Percentiles rank a stretch among this genome's conserved stretches.
Conservation (phyloP, 2,888 invertebrate species). For the Acanthopleura granulata region DNA sequence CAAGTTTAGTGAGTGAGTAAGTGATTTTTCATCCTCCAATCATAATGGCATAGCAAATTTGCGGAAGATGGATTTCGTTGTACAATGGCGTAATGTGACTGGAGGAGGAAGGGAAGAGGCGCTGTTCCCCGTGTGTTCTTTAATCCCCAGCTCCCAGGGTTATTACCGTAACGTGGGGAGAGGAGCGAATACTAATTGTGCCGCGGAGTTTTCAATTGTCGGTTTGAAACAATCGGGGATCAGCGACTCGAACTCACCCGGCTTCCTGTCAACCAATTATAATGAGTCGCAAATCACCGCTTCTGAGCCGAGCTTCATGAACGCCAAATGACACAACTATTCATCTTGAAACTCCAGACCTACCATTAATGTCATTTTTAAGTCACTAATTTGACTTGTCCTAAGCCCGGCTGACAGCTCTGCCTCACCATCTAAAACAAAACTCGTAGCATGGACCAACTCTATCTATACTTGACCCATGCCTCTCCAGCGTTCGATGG, state of each 20-base stretch:
- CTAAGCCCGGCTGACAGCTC: neutral
- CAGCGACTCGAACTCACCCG: neutral
- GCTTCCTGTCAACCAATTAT: constrained; percentile 16
- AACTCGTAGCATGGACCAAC: neutral
- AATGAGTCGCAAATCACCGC: constrained; percentile 13
- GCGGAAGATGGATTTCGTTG: no score
- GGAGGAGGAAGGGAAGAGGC: no score
- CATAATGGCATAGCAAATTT: no score
- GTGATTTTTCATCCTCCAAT: no score
- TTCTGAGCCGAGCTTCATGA: neutral
- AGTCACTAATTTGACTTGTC: constrained; percentile 5
- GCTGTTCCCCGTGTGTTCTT: no score
- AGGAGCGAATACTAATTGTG: neutral
- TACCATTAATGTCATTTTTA: constrained; percentile 9
- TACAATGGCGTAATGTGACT: no score
- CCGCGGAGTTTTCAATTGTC: constrained; percentile 5
- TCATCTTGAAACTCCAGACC: constrained; percentile 13
- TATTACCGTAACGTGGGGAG: constrained; percentile 1
- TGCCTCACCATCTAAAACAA: neutral
- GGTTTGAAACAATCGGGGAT: constrained; percentile 14
- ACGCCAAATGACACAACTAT: constrained; percentile 14
- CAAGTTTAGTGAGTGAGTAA: no score
- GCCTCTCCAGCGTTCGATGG: neutral
- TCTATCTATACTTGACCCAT: no score
- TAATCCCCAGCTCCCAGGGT: neutral